Evolutionary conservation across 2,113 vertebrate species (phyloP).

Genomic region (Ictalurus furcatus): DNA sequence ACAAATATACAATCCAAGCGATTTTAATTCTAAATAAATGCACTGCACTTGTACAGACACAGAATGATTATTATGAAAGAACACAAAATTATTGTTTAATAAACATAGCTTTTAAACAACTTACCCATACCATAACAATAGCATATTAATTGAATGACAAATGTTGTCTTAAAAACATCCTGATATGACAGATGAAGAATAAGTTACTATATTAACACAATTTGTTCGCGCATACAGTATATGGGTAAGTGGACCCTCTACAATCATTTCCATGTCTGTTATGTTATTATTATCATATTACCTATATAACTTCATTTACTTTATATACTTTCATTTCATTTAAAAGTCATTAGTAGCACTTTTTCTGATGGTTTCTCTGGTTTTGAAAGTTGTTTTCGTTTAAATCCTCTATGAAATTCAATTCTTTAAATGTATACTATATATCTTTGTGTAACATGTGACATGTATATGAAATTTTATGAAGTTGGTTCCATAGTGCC

Average conservation of each 20-base stretch:
- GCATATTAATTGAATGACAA: not conserved
- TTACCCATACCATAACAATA: not conserved
- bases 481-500: too few relatives aligned
- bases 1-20: too few relatives aligned
- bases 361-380: not conserved
- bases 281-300: not conserved
- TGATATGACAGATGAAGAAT: not conserved
- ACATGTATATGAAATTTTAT: not conserved
- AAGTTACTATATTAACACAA: not conserved
- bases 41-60: too few relatives aligned
- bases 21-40: not conserved
- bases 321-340: not conserved
- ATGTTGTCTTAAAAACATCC: not conserved
- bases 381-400: not conserved
- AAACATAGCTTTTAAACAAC: not conserved
- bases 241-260: not conserved
- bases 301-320: not conserved
- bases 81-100: too few relatives aligned
- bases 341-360: not conserved
- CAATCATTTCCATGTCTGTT: not conserved
- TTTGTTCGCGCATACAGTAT: not conserved
- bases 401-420: not conserved
- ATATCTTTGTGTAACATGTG: not conserved
- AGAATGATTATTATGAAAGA: too few relatives aligned
- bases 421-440: not conserved